These are phyloP conservation scores for Dromiciops gliroides DNA, from an alignment of 2,113 vertebrate species.

Conservation along the genomic window DNA sequence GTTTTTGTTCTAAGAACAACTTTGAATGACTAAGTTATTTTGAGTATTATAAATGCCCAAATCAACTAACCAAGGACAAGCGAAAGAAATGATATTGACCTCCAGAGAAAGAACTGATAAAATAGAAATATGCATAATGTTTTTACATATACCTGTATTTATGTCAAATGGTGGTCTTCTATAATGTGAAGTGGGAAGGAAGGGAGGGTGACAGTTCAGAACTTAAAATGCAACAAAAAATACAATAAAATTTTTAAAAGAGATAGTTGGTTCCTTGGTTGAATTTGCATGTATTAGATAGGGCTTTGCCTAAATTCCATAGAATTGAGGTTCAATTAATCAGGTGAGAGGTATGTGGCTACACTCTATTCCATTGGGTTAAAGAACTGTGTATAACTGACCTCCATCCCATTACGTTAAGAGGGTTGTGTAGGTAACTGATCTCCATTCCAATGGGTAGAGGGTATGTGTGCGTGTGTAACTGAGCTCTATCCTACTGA, in stretches of 20 bases:
- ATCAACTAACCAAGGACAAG: not conserved
- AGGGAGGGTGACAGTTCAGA: not conserved
- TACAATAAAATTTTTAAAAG: not conserved
- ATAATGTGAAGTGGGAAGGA: not conserved
- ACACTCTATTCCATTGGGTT: not conserved
- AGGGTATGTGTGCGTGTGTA: not conserved
- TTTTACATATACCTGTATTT: not conserved
- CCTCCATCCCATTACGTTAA: not conserved
- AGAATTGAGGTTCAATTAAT: not conserved
- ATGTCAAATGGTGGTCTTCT: not conserved
- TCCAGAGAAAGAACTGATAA: not conserved
- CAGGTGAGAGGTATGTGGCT: not conserved
- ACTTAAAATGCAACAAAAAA: not conserved
- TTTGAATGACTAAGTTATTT: not conserved
- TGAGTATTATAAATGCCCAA: not conserved
- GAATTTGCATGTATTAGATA: not conserved
- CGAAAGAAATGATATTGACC: not conserved
- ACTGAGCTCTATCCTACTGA: not conserved
- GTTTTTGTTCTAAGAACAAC: not conserved
- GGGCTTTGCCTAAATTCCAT: not conserved
- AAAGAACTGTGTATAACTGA: not conserved
- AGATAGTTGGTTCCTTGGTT: not conserved
- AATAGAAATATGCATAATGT: not conserved
- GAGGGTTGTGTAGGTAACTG: not conserved
- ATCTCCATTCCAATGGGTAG: not conserved